Percentiles rank a stretch among this genome's conserved stretches.
Conservation (phyloP, 2,113 vertebrate species). For the Seriola quinqueradiata region DNA sequence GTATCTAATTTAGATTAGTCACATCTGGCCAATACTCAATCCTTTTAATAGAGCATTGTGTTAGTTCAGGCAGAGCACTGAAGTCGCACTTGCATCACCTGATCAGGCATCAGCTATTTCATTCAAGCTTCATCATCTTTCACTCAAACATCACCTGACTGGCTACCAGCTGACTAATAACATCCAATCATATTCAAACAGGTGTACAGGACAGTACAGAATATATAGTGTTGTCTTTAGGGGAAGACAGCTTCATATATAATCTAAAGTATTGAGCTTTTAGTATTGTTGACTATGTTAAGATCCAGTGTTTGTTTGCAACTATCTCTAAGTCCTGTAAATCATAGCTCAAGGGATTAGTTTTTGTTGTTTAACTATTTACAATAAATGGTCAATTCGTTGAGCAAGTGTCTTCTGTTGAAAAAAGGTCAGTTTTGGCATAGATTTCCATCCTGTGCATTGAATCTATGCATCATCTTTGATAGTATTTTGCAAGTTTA, state of each 20-base stretch:
- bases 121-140: not conserved
- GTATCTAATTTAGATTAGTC: not conserved
- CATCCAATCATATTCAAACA: not conserved
- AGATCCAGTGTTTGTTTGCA: not conserved
- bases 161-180: constrained; percentile 16
- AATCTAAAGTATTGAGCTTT: not conserved
- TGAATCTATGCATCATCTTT: too few species aligned
- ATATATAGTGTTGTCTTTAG: too few species aligned
- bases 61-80: constrained; percentile 1
- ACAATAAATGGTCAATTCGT: not conserved
- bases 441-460: too few species aligned
- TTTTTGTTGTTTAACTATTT: not conserved
- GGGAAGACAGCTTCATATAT: too few species aligned
- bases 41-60: not conserved
- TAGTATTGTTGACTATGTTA: not conserved
- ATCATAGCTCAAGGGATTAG: not conserved
- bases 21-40: not conserved
- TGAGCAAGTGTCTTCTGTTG: not conserved
- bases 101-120: constrained; percentile 14
- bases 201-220: not conserved
- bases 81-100: constrained; percentile 1
- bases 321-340: not conserved
- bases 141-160: constrained; percentile 3
- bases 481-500: too few species aligned
- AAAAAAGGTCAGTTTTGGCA: too few species aligned